Percentiles rank a stretch among this genome's conserved stretches.
Conservation (phyloP, 2,797 vertebrate species). For the Cyclura pinguis region DNA sequence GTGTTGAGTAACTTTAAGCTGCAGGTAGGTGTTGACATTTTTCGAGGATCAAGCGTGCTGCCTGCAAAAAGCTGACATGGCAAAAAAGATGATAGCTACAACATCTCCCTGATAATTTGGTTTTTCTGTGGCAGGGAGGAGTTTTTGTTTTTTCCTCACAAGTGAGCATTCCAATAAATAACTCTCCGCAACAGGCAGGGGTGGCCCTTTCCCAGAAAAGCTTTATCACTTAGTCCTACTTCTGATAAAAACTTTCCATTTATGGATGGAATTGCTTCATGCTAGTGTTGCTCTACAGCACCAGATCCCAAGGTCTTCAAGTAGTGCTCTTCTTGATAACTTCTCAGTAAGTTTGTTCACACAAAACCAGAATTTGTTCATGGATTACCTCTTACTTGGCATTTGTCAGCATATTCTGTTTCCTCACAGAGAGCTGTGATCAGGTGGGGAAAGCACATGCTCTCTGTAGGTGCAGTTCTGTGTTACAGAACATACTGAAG, state of each 20-base stretch:
- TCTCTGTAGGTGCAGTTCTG: too few relatives aligned
- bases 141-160: not conserved
- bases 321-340: not conserved
- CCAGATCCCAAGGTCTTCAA: not conserved
- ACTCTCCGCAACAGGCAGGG: not conserved
- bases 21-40: not conserved
- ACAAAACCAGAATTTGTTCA: not conserved
- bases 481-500: not conserved
- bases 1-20: not conserved
- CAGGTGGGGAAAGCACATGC: not conserved
- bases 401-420: not conserved
- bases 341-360: not conserved
- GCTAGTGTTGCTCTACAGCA: not conserved
- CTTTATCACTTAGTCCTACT: not conserved
- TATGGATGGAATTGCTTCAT: not conserved
- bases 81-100: not conserved
- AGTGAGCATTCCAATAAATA: not conserved
- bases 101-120: not conserved
- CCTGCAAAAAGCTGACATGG: not conserved
- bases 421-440: not conserved
- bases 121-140: not conserved
- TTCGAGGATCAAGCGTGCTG: not conserved
- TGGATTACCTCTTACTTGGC: not conserved
- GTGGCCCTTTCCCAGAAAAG: too few relatives aligned
- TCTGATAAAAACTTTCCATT: not conserved